Evolutionary conservation across 2,113 vertebrate species (phyloP), one percentile per base, ranked within the genome.

Genomic region (Polypterus senegalus): DNA sequence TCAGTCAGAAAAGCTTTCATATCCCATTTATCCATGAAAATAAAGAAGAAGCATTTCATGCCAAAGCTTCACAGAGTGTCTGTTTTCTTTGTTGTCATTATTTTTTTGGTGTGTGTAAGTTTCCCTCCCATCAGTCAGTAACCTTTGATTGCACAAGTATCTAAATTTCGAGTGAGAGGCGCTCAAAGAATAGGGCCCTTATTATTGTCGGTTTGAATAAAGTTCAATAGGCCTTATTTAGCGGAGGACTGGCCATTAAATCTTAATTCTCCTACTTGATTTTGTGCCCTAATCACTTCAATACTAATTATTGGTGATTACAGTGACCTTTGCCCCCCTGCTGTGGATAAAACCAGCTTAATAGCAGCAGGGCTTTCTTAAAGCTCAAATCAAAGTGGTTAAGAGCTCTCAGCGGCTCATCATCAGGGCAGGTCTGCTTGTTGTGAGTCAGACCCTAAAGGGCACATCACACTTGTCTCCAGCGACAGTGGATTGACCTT

Each of bases 281-380:
- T 61, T 45, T 61, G 48, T 49, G 27, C 47, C 59, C 59, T 60
- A 60, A 60, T 61, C 59, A 61, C 48, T 61, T 61, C 48, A 61
- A 61, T 61, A 52, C 11, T 44, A 11, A 51, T 61, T 61, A 61
- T 51, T 5, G 6, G n/a, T 61, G 59, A 61, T 61, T 51, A 52
- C 47, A 51, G 59, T 61, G 43, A 51, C 59, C 59, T 61, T 61
- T 61, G 7, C 6, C 8, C 48, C 11, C 11, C 6, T 49, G 6
- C 59, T 51, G 7, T 5, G 54, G 54, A 8, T 55, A 10, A 55
- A 55, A 55, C 54, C 43, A 55, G 54, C 43, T 10, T 6, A 55
- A 55, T 27, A 55, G 54, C 5, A 27, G 5, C 9, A 55, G 54
- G 54, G 10, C 9, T 55, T 6, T 55, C 54, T 55, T 5, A 55